These are phyloP conservation scores for Micrasema longulum DNA, from an alignment of 1,140 invertebrate genomes.

Conservation along the genomic window DNA sequence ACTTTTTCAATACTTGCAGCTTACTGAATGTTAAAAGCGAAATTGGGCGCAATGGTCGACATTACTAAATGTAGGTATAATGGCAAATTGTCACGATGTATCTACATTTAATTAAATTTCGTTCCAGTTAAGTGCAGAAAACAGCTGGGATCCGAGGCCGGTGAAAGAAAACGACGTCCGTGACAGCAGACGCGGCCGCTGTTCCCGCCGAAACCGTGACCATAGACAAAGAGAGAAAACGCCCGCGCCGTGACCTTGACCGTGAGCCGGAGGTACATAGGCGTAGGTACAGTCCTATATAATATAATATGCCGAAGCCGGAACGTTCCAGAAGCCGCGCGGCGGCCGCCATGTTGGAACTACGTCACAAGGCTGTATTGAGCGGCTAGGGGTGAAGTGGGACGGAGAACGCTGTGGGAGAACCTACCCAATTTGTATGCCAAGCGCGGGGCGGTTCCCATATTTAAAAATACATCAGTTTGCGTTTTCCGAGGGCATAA, in stretches of 20 bases:
- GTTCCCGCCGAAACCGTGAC: constrained; percentile 49
- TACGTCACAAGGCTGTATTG: constrained; percentile 48
- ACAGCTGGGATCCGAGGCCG: constrained; percentile 12
- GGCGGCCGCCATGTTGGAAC: neutral
- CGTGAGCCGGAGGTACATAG: constrained; percentile 28
- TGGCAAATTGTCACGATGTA: neutral
- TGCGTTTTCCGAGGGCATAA: too few relatives aligned
- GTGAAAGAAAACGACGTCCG: constrained; percentile 40
- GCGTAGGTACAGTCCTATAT: too few relatives aligned
- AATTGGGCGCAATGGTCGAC: too few relatives aligned
- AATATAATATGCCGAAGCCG: too few relatives aligned
- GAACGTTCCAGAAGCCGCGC: constrained; percentile 44
- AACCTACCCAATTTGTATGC: neutral
- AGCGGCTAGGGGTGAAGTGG: constrained; percentile 14
- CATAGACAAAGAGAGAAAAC: constrained; percentile 50
- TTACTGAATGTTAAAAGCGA: too few relatives aligned
- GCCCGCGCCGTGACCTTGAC: constrained; percentile 47
- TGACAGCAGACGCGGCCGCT: constrained; percentile 46
- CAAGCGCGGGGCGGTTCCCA: too few relatives aligned
- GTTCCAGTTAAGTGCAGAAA: constrained; percentile 6
- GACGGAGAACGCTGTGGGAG: constrained; percentile 5
- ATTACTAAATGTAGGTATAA: too few relatives aligned
- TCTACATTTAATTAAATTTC: constrained; percentile 3
- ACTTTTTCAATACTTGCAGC: too few relatives aligned
- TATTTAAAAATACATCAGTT: too few relatives aligned